Conservation (phyloP, 2,888 invertebrate genomes). For the Hololepta plana region DNA sequence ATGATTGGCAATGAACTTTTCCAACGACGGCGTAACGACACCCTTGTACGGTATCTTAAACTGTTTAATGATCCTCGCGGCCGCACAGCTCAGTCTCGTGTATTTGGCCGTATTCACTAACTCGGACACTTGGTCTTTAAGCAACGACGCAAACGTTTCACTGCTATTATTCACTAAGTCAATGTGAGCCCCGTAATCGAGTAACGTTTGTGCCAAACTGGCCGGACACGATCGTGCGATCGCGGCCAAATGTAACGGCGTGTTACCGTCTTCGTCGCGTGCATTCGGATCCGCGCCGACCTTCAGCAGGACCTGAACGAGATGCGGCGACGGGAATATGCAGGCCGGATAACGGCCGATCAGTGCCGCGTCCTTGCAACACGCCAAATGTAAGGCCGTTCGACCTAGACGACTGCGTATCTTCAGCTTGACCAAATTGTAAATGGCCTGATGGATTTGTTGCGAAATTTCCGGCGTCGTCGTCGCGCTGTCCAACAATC, state of each 20-base stretch:
- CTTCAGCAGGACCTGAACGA: slow-evolving; percentile 49
- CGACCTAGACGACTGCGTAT: slow-evolving; percentile 42
- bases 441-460: slow-evolving; percentile 54
- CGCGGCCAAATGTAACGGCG: slow-evolving; percentile 72
- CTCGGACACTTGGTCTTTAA: slow-evolving; percentile 35
- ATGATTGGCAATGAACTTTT: slow-evolving; percentile 46
- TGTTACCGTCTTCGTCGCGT: slow-evolving; percentile 67
- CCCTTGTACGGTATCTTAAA: slow-evolving; percentile 48
- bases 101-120: slow-evolving; percentile 61
- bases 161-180: slow-evolving; percentile 64
- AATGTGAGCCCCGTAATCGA: slow-evolving; percentile 69
- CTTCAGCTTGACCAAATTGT: slow-evolving; percentile 57
- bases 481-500: slow-evolving; percentile 32
- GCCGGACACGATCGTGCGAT: slow-evolving; percentile 45
- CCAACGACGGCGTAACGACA: slow-evolving; percentile 54
- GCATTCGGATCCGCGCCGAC: slow-evolving; percentile 72
- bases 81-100: slow-evolving; percentile 68
- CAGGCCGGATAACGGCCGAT: slow-evolving; percentile 49
- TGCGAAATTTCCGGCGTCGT: slow-evolving; percentile 25
- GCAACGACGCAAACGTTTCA: slow-evolving; percentile 53
- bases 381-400: slow-evolving; percentile 66
- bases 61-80: slow-evolving; percentile 62
- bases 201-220: slow-evolving; percentile 50
- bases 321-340: slow-evolving; percentile 48
- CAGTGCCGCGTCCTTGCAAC: slow-evolving; percentile 56